Base-by-base conservation (phyloP, 2,888 invertebrate genomes). In the Platynereis dumerilii region DNA sequence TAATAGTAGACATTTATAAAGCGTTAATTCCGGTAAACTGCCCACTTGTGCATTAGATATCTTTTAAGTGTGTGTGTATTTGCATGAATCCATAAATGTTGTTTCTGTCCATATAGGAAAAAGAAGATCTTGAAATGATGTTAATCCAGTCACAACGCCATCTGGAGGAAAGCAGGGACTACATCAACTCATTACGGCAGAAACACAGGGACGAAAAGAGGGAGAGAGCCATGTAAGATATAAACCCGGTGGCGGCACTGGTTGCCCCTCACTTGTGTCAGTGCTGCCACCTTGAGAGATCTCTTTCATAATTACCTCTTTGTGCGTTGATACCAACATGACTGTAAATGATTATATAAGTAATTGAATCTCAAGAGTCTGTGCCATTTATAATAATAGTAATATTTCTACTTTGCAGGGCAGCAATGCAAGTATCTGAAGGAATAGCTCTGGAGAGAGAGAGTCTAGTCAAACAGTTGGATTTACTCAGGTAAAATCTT, bases 361-460 rank as follows among this genome's bases (percentile, higher is more conserved):
- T n/a, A n/a, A n/a, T n/a, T n/a, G n/a, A n/a, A n/a, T n/a, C n/a
- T n/a, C n/a, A n/a, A n/a, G n/a, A n/a, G n/a, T n/a, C n/a, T n/a
- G n/a, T n/a, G n/a, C n/a, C n/a, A n/a, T n/a, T n/a, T n/a, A n/a
- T n/a, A n/a, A n/a, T n/a, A n/a, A n/a, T n/a, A n/a, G n/a, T n/a
- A n/a, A n/a, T n/a, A n/a, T n/a, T n/a, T n/a, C n/a, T n/a, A n/a
- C n/a, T n/a, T 68, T 72, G 28, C 73, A 85, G 84, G 72, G 81
- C 84, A 28, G 85, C 85, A 2, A 69, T 86, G 28, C 78, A 82
- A 66, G 76, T 85, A 20, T 82, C 82, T 3, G 85, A 86, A 71
- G 84, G 82, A 17, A 85, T 86, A 26, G 86, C 85, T 1, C 70
- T 82, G 64, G 86, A 86, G 71, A 73, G 86, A 61, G 86, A 86